Base-by-base conservation (phyloP, 2,888 invertebrate species). In the Eurytoma californica region DNA sequence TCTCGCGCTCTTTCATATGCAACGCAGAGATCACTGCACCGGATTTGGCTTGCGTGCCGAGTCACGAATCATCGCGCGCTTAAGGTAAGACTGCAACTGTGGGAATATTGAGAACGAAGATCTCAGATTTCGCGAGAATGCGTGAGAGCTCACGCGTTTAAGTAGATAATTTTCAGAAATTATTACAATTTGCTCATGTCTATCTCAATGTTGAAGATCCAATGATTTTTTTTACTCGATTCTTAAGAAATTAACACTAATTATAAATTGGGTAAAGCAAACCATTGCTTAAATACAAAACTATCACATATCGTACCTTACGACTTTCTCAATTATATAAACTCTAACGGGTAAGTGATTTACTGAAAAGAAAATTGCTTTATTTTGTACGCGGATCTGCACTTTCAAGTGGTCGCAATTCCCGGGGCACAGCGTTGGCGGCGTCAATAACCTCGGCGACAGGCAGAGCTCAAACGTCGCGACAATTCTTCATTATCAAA, bases 81-180 rank as follows among this genome's bases (percentile, higher is more conserved):
- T 3, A 70, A 18, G n/a, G 57, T 20, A 53, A 61, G 47, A 13
- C 55, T 57, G 24, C 61, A 68, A 67, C 53, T 73, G 78, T 78
- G 78, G 73, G 73, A 78, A 78, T 78, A 73, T 73, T 49, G 66
- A 65, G 70, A 70, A n/a, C 49, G 14, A 18, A 57, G 49, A 70
- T 65, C 78, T 47, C 24, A 65, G 66, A 77, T 70, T 72, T 68
- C 53, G 75, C 53, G 60, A 14, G 74, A 70, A 58, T 58, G 66
- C 74, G 30, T 68, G 61, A 61, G 58, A 67, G 68, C 13, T 72
- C 18, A 14, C 24, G 16, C 16, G 12, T 5, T 20, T 3, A 3
- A 39, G 9, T 1, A 24, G 49, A 61, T 68, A 68, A 75, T 75
- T 68, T 68, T 53, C 3, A 30, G n/a, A 14, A 53, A 14, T 24